Base-by-base conservation (phyloP, 2,797 vertebrate genomes). In the Anomalospiza imberbis region DNA sequence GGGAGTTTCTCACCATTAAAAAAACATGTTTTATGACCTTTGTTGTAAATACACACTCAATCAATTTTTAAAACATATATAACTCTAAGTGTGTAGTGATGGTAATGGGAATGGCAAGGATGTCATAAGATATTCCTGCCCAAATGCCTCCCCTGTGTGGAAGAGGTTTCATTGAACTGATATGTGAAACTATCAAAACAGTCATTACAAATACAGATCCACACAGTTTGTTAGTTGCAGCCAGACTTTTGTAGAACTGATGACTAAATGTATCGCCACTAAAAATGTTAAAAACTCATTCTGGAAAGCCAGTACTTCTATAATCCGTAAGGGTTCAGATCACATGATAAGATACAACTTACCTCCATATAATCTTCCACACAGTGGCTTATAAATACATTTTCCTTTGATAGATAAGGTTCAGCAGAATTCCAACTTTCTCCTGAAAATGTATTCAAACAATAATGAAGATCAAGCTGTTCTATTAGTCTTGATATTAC, bases 21-120 rank as follows among this genome's bases (percentile, higher is more conserved):
- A 94, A 96, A 94, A 31, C 89, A 96, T 80, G 68, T 48, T 77
- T 85, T 77, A 65, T 78, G 86, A 85, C 94, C 85, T 82, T 40
- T 80, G 85, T 65, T 87, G 88, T 93, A 94, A 94, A 95, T 87
- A 95, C 42, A 87, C 74, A 83, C 75, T 76, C 70, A 78, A 94
- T 96, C 92, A 92, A 92, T 94, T 95, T 94, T 96, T 95, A 89
- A 96, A 96, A 93, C 80, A 68, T 67, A 47, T 58, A 90, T 88
- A 96, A 82, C 70, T 67, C 78, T 45, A 75, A 91, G 91, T 31
- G 53, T 34, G 54, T 18, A 79, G 88, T 85, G 85, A 97, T 72
- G 63, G 76, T 44, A 94, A 95, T 88, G 96, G 83, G 50, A 94
- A 94, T 67, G 86, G 85, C 91, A 85, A 71, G 68, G 44, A 89